Evolutionary conservation across 2,888 invertebrate species (phyloP), one percentile per base, ranked within the genome.

Genomic region (Rhimphoctona megacephalus): DNA sequence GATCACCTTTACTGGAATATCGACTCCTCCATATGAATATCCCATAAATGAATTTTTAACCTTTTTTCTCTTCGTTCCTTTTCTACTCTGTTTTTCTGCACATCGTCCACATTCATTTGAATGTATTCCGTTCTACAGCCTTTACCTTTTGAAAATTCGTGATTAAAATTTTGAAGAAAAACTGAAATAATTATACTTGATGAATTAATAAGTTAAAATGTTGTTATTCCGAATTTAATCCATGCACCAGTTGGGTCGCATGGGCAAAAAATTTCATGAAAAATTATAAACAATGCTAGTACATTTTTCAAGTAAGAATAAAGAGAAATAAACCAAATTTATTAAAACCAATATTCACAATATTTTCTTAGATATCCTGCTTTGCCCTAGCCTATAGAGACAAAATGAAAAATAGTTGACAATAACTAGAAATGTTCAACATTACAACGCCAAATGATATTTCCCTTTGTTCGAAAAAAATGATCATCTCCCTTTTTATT

Each of bases 1-100:
- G 74, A 80, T 84, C 84, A 46, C 74, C 69, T 81, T 81, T 72
- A 67, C 74, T 64, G 80, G 66, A 81, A 85, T 85, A 81, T 85
- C 67, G 64, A 85, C 70, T 85, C 66, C 19, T 49, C 43, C 54
- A 30, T 54, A 54, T 43, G 25, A 54, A 72, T 57, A n/a, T 66
- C 52, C 17, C 61, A 61, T 61, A 61, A 61, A 61, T 61, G 30
- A 61, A 30, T 61, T 61, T 61, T 30, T 17, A 30, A 61, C 17
- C 14, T 30, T 61, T 61, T 61, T 61, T 61, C 14, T 17, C 30
- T 30, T 17, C 61, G 17, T 61, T 61, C 30, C 30, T 30, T 61
- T 30, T 61, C 1, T 5, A 17, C 17, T 5, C 57, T 9, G 14
- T 30, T 30, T 61, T 30, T 17, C 11, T 30, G 2, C 30, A 30